A percentile compares a stretch with the other conserved stretches of the same genome.
phyloP scores from a whole-genome alignment of 2,113 vertebrate species.

The Diphyllodes magnificus region DNA sequence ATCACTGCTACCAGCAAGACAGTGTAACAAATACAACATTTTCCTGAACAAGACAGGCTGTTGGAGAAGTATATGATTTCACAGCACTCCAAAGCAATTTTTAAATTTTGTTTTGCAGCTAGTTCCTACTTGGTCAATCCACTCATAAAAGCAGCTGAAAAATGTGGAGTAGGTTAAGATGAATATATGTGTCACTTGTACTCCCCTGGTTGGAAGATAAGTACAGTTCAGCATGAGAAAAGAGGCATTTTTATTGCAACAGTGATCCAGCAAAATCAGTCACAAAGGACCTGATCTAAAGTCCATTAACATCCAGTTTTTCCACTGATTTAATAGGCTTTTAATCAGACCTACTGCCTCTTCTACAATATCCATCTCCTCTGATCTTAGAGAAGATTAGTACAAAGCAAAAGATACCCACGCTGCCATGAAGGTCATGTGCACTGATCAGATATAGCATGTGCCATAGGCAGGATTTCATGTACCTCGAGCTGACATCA shows the following conservation, averaged over 20 bases:
- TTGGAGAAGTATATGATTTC: neutral
- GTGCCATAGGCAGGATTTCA: neutral
- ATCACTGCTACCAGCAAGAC: neutral
- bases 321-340: neutral
- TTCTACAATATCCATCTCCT: neutral
- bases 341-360: neutral
- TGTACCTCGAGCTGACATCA: neutral
- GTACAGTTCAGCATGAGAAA: neutral
- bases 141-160: neutral
- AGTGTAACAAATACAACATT: neutral
- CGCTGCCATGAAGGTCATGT: neutral
- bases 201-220: neutral
- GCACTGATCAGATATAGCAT: neutral
- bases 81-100: neutral
- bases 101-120: neutral
- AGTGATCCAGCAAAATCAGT: neutral
- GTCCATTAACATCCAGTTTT: neutral
- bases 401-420: neutral
- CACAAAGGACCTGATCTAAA: neutral
- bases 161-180: neutral
- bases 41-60: neutral
- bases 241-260: neutral
- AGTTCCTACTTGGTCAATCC: neutral
- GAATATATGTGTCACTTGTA: neutral
- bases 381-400: neutral